Conservation (phyloP, 2,113 vertebrate genomes). For the Pundamilia nyererei region DNA sequence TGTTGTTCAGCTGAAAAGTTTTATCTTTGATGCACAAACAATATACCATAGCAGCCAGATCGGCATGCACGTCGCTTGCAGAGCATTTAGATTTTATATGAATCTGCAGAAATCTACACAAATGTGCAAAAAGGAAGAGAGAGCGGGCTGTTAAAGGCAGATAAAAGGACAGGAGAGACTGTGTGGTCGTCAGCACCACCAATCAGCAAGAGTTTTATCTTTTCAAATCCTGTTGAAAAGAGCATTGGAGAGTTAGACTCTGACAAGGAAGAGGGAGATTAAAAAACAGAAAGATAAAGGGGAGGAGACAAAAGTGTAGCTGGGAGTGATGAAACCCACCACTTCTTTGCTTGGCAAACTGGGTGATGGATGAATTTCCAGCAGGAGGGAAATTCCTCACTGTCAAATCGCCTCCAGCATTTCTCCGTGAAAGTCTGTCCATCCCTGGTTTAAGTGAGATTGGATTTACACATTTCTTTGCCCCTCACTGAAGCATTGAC, state of each 20-base stretch:
- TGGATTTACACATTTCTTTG: not conserved
- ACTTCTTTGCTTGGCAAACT: constrained; percentile 21
- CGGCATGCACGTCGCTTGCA: not conserved
- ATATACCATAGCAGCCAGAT: not conserved
- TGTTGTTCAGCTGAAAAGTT: not conserved
- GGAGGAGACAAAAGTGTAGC: not conserved
- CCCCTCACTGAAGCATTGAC: not conserved
- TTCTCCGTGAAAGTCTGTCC: not conserved
- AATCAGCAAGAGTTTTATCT: constrained; percentile 35
- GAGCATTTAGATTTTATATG: not conserved
- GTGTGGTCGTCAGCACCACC: constrained; percentile 20
- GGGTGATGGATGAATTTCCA: constrained; percentile 46
- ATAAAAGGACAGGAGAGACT: constrained; percentile 17
- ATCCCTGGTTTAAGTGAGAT: not conserved
- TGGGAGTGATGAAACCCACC: constrained; percentile 39
- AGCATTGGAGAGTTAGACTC: constrained; percentile 2
- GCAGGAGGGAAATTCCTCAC: constrained; percentile 48
- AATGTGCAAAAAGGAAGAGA: not conserved
- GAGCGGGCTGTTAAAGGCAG: constrained; percentile 5
- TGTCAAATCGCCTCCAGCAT: constrained; percentile 4
- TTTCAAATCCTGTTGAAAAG: constrained; percentile 8
- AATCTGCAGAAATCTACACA: not conserved
- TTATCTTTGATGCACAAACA: not conserved
- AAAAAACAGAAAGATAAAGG: constrained; percentile 16
- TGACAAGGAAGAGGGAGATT: constrained; percentile 27